Conservation (phyloP, 2,797 vertebrate genomes). For the Pachyuromys duprasi region DNA sequence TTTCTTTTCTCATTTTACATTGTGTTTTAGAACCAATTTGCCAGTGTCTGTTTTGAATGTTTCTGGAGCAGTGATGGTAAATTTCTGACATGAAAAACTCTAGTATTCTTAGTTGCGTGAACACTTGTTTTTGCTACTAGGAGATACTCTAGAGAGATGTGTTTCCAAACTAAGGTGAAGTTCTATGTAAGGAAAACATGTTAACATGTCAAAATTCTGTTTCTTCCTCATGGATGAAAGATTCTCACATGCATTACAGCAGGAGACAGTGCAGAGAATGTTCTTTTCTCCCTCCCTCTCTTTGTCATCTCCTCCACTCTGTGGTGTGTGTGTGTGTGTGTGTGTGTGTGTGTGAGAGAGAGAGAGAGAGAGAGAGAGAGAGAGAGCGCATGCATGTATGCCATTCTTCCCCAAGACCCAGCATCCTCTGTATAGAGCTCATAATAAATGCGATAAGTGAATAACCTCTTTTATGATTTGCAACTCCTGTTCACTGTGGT, state of each 20-base stretch:
- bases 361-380: too few species aligned
- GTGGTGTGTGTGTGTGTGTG: not conserved
- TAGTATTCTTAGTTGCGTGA: not conserved
- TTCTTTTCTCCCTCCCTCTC: too few species aligned
- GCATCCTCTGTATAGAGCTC: not conserved
- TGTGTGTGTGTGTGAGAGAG: not conserved
- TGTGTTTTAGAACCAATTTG: not conserved
- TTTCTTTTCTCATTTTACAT: slow-evolving; percentile 33
- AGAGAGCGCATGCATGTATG: too few species aligned
- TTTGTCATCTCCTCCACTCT: too few species aligned
- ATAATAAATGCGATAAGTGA: not conserved
- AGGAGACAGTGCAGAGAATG: not conserved
- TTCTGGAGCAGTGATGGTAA: not conserved
- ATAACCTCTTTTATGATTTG: slow-evolving; percentile 21
- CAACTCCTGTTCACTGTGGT: slow-evolving; percentile 23
- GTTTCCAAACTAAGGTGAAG: not conserved
- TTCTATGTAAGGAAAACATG: not conserved
- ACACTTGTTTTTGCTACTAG: not conserved
- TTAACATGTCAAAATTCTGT: not conserved
- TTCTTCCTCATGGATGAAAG: not conserved
- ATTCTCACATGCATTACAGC: not conserved
- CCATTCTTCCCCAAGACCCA: not conserved
- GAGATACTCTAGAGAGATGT: not conserved
- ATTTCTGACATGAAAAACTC: not conserved
- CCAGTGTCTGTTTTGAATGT: not conserved